Evolutionary conservation across 2,888 invertebrate species (phyloP).

Genomic region (Mimas tiliae): DNA sequence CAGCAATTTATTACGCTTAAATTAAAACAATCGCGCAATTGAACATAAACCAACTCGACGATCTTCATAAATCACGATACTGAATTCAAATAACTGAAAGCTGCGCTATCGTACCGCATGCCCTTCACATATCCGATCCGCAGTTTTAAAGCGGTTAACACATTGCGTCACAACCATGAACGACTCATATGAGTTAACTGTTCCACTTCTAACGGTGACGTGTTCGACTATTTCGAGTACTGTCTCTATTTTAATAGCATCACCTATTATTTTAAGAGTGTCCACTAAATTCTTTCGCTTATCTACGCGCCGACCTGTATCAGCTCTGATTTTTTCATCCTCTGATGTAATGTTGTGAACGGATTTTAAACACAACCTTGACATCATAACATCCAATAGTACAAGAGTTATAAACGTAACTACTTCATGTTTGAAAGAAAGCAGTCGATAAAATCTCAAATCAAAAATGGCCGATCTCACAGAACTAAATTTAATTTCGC

Average conservation of each 20-base stretch:
- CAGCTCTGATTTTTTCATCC: slow-evolving; percentile 45
- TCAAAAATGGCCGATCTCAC: slow-evolving; percentile 47
- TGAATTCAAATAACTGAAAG: slow-evolving; percentile 17
- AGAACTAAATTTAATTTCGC: slow-evolving; percentile 73
- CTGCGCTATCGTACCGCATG: background rate
- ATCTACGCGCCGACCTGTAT: slow-evolving; percentile 39
- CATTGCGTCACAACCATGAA: slow-evolving; percentile 57
- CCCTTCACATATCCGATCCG: slow-evolving; percentile 8
- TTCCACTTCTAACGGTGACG: slow-evolving; percentile 66
- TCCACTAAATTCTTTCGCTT: slow-evolving; percentile 64
- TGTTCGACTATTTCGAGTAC: slow-evolving; percentile 70
- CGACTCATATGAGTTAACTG: slow-evolving; percentile 57
- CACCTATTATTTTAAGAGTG: slow-evolving; percentile 73
- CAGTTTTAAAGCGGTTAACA: slow-evolving; percentile 39
- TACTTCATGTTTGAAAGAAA: slow-evolving; percentile 28
- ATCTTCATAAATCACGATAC: slow-evolving; percentile 20
- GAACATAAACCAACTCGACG: background rate
- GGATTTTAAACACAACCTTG: slow-evolving; percentile 32
- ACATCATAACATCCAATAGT: slow-evolving; percentile 28
- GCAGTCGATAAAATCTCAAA: slow-evolving; percentile 36
- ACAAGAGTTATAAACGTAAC: slow-evolving; percentile 6
- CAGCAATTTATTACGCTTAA: slow-evolving; percentile 1
- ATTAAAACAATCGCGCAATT: background rate
- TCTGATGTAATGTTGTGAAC: slow-evolving; percentile 47
- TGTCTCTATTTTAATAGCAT: slow-evolving; percentile 70